Evolutionary conservation across 2,888 invertebrate species (phyloP).

Genomic region (Chouioia cunea): DNA sequence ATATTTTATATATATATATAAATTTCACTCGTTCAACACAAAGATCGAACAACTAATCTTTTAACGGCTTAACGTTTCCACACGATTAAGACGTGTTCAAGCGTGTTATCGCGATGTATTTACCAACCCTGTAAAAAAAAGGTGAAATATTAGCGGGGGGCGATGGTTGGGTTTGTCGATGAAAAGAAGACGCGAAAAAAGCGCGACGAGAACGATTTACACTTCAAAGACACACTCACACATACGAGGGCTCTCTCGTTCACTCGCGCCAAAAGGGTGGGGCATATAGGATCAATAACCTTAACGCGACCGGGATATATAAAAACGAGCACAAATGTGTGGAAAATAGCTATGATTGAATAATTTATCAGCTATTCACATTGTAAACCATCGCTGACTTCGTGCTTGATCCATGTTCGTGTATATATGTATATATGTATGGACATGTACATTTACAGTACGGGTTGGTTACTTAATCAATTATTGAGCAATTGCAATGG

Average conservation of each 20-base stretch:
- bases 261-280: no score
- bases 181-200: conserved; percentile 2
- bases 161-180: conserved; percentile 4
- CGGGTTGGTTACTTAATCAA: conserved; percentile 20
- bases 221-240: conserved; percentile 17
- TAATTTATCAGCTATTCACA: conserved; percentile 36
- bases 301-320: not conserved
- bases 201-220: conserved; percentile 1
- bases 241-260: no score
- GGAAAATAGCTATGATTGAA: conserved; percentile 13
- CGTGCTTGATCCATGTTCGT: not conserved
- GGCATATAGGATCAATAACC: conserved; percentile 4
- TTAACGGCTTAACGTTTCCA: no score
- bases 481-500: not conserved
- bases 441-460: no score
- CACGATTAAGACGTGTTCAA: no score
- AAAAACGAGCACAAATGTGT: not conserved
- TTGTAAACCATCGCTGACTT: conserved; percentile 6
- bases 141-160: not conserved
- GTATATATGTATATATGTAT: not conserved
- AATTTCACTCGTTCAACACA: no score
- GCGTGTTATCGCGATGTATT: not conserved
- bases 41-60: no score
- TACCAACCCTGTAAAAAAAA: not conserved
- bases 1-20: no score